These are phyloP conservation scores for Camponotus floridanus DNA, from an alignment of 1,140 invertebrate genomes.

Conservation along the genomic window DNA sequence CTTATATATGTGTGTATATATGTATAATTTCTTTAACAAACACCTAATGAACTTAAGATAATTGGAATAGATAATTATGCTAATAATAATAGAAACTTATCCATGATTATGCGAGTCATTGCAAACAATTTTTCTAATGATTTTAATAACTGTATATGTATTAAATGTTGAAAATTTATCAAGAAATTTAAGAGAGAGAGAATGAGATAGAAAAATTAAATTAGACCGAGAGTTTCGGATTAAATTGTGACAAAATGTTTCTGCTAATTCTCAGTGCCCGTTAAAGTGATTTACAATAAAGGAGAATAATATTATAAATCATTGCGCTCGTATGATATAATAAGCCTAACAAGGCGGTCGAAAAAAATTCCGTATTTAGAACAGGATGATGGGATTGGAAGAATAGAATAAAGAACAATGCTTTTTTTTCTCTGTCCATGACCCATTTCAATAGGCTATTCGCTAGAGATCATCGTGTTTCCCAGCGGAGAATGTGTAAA, in stretches of 20 bases:
- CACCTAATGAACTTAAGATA: not conserved
- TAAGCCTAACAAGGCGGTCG: not conserved
- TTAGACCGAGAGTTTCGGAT: not conserved
- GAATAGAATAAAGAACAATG: not conserved
- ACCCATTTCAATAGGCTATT: slow-evolving; percentile 19
- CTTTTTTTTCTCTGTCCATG: slow-evolving; percentile 10
- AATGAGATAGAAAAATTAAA: not conserved
- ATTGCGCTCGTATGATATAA: not conserved
- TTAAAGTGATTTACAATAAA: slow-evolving; percentile 12
- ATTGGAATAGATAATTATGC: slow-evolving; percentile 14
- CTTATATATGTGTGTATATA: not conserved
- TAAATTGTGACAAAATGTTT: slow-evolving; percentile 10
- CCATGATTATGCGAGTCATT: not conserved
- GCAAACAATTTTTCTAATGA: not conserved
- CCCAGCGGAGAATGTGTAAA: slow-evolving; percentile 4
- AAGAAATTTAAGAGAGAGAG: not conserved
- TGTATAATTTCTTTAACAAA: not conserved
- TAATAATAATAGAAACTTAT: slow-evolving; percentile 10
- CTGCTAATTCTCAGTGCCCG: not conserved
- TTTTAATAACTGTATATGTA: not conserved
- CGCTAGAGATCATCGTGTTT: slow-evolving; percentile 4
- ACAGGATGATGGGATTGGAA: not conserved
- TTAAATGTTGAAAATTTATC: not conserved
- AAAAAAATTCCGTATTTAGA: not conserved
- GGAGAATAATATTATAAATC: slow-evolving; percentile 41